phyloP scores from a whole-genome alignment of 2,797 vertebrate species.

The Spinus olivaceus region DNA sequence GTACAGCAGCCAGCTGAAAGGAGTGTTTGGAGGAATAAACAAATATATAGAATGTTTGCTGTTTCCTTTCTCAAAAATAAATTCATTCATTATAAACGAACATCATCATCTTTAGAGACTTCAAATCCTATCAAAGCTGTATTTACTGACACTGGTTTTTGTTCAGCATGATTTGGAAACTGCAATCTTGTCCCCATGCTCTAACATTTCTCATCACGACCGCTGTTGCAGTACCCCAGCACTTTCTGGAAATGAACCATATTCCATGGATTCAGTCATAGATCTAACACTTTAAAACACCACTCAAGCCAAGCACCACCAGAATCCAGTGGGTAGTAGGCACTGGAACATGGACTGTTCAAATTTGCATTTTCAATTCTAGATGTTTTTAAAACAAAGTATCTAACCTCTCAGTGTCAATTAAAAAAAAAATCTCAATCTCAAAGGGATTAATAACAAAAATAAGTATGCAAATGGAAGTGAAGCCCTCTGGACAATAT shows the following conservation, averaged over 20 bases:
- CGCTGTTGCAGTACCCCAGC: neutral
- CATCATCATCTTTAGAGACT: neutral
- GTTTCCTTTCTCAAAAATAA: slow-evolving; percentile 3
- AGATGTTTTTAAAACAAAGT: neutral
- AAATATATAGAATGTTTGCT: neutral
- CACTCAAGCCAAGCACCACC: neutral
- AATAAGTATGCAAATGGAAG: slow-evolving; percentile 54
- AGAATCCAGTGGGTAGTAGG: neutral
- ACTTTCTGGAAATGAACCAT: neutral
- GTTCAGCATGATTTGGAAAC: neutral
- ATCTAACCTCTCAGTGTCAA: neutral
- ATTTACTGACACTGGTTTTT: neutral
- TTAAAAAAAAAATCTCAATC: neutral
- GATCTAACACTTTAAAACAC: neutral
- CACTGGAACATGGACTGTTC: neutral
- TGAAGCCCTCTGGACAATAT: slow-evolving; percentile 43
- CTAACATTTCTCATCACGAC: neutral
- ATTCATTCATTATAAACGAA: slow-evolving; percentile 11
- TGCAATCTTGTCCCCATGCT: neutral
- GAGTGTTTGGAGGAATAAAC: neutral
- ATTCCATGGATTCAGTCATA: neutral
- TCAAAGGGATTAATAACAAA: slow-evolving; percentile 22
- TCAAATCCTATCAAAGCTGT: neutral
- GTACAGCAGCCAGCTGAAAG: neutral
- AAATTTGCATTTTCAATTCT: neutral